phyloP scores from a whole-genome alignment of 2,113 vertebrate genomes.

The Arenaria interpres region DNA sequence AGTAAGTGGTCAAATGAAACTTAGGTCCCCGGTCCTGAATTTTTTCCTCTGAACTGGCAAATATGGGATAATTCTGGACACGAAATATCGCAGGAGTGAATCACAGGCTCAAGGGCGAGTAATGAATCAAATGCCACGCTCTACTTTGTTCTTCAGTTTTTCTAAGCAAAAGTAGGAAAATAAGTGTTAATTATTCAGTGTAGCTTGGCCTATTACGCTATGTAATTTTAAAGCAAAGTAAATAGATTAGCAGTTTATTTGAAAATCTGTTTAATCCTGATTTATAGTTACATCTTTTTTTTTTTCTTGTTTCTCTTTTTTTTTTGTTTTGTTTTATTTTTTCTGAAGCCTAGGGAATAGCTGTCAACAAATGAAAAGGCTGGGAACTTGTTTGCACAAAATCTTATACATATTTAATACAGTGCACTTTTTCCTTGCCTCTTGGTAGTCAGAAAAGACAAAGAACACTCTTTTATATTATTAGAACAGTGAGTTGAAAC shows the following conservation, averaged over 20 bases:
- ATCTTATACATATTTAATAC: neutral
- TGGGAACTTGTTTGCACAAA: neutral
- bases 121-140: neutral
- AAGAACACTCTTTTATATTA: neutral
- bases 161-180: neutral
- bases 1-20: neutral
- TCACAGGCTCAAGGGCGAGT: neutral
- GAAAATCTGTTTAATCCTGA: neutral
- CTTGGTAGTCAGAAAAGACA: neutral
- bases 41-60: neutral
- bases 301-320: no score
- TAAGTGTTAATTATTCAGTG: neutral
- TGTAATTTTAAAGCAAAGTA: constrained; percentile 46
- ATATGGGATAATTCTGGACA: neutral
- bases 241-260: constrained; percentile 35
- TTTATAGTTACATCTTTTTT: neutral
- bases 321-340: no score
- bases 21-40: neutral
- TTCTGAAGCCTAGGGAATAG: neutral
- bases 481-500: neutral
- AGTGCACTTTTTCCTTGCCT: neutral
- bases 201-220: constrained; percentile 2
- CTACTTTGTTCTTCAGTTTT: neutral
- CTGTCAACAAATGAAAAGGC: constrained; percentile 16
- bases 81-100: neutral